Percentiles rank a stretch among this genome's conserved stretches.
phyloP scores from a whole-genome alignment of 2,888 invertebrate species.

The Maniola hyperantus region DNA sequence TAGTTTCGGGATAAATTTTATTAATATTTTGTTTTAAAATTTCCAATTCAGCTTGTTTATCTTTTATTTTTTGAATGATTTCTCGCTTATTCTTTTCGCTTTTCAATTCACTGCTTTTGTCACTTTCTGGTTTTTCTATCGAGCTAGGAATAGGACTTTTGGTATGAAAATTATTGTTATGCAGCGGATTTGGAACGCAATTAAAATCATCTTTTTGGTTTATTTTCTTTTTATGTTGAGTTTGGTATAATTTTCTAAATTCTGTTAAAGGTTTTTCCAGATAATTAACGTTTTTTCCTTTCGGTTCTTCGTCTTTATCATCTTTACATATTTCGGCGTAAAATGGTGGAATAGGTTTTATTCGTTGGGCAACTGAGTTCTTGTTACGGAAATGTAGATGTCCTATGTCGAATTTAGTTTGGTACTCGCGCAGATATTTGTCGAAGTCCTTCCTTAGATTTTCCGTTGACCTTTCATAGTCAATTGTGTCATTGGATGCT shows the following conservation, averaged over 20 bases:
- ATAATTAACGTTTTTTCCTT: slow-evolving; percentile 47
- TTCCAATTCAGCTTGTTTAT: slow-evolving; percentile 51
- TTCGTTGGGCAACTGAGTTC: slow-evolving; percentile 42
- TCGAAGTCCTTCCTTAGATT: slow-evolving; percentile 51
- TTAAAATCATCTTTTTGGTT: background rate
- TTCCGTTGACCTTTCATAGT: slow-evolving; percentile 29
- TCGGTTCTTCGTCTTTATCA: slow-evolving; percentile 19
- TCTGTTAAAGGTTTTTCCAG: slow-evolving; percentile 65
- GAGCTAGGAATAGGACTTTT: background rate
- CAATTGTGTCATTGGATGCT: slow-evolving; percentile 27
- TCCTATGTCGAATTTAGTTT: slow-evolving; percentile 48
- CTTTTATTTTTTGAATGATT: background rate
- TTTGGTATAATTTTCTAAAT: slow-evolving; percentile 66
- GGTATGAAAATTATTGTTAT: background rate
- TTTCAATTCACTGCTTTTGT: slow-evolving; percentile 15
- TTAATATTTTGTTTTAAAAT: slow-evolving; percentile 54
- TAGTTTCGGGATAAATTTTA: slow-evolving; percentile 48
- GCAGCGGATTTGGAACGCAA: background rate
- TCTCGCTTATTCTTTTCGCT: background rate
- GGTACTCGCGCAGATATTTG: slow-evolving; percentile 59
- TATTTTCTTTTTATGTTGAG: slow-evolving; percentile 38
- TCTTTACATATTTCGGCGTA: slow-evolving; percentile 40
- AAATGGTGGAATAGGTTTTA: slow-evolving; percentile 50
- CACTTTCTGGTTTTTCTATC: slow-evolving; percentile 6
- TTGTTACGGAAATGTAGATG: slow-evolving; percentile 50